A percentile compares a stretch with the other conserved stretches of the same genome.
Evolutionary conservation across 2,797 vertebrate species (phyloP).

Genomic region (Sphaeramia orbicularis): DNA sequence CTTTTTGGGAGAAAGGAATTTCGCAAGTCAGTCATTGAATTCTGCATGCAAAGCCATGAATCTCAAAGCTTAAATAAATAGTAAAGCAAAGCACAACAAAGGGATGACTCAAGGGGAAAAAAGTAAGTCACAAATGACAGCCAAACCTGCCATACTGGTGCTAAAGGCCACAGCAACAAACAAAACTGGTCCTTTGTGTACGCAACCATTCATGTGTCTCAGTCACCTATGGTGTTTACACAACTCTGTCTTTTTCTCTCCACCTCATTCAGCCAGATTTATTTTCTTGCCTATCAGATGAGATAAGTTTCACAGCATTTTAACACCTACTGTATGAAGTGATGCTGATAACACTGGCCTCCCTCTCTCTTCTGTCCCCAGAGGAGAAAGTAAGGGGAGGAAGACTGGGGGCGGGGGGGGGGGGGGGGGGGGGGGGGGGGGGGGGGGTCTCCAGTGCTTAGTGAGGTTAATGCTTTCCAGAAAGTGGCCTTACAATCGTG

Average conservation of each 20-base stretch:
- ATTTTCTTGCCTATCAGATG: conserved; percentile 80
- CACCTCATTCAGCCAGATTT: conserved; percentile 65
- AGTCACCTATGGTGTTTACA: conserved; percentile 72
- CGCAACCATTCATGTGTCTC: conserved; percentile 23
- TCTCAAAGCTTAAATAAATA: conserved; percentile 13
- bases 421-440: background rate
- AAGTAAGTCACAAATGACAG: conserved; percentile 38
- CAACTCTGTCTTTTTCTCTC: conserved; percentile 63
- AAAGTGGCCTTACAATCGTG: conserved; percentile 59
- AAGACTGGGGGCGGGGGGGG: too few species aligned
- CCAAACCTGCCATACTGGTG: conserved; percentile 63
- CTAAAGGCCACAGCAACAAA: conserved; percentile 66
- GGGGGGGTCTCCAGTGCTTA: conserved; percentile 8
- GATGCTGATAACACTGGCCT: conserved; percentile 63
- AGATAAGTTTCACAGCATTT: conserved; percentile 79
- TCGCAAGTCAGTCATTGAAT: background rate
- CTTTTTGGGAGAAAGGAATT: conserved; percentile 19
- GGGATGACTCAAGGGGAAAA: conserved; percentile 18
- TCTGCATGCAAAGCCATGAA: background rate
- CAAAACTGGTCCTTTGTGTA: conserved; percentile 45
- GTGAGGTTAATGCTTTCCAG: conserved; percentile 70
- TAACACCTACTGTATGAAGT: conserved; percentile 81
- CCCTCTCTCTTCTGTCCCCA: conserved; percentile 10
- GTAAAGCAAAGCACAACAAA: conserved; percentile 16
- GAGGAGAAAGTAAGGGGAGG: background rate